A percentile compares a stretch with the other conserved stretches of the same genome.
Evolutionary conservation across 2,888 invertebrate species (phyloP).

Genomic region (Glaucopsyche alexis): DNA sequence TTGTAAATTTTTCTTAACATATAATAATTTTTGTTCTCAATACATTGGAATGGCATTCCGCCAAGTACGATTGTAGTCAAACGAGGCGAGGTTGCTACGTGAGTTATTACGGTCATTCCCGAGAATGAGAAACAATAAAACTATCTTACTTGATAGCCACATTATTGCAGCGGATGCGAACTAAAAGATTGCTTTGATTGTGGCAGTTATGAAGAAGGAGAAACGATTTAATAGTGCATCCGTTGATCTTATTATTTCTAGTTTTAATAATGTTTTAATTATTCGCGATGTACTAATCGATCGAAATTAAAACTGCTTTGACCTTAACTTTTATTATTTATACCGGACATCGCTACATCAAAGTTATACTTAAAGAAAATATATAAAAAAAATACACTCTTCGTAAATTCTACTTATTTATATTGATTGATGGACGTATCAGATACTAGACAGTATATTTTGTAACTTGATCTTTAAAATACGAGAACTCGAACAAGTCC

Average conservation of each 20-base stretch:
- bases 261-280: no score
- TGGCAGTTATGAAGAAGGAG: constrained; percentile 14
- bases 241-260: neutral
- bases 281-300: no score
- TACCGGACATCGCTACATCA: no score
- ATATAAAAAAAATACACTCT: no score
- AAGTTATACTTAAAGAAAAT: no score
- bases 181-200: constrained; percentile 14
- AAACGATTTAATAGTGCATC: constrained; percentile 4
- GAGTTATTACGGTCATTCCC: constrained; percentile 25
- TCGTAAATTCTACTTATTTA: neutral
- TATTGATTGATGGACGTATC: neutral
- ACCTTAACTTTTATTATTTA: no score
- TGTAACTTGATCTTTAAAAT: neutral
- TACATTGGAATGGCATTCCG: constrained; percentile 25
- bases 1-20: constrained; percentile 7
- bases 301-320: no score
- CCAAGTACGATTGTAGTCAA: constrained; percentile 22
- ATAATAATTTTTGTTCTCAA: constrained; percentile 10
- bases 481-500: constrained; percentile 6
- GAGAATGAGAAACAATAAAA: constrained; percentile 28
- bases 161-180: constrained; percentile 14
- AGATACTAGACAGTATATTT: neutral
- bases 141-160: constrained; percentile 23
- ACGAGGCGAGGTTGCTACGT: constrained; percentile 25